phyloP scores from a whole-genome alignment of 92 coral and sea anemone species.

The Desmophyllum pertusum region DNA sequence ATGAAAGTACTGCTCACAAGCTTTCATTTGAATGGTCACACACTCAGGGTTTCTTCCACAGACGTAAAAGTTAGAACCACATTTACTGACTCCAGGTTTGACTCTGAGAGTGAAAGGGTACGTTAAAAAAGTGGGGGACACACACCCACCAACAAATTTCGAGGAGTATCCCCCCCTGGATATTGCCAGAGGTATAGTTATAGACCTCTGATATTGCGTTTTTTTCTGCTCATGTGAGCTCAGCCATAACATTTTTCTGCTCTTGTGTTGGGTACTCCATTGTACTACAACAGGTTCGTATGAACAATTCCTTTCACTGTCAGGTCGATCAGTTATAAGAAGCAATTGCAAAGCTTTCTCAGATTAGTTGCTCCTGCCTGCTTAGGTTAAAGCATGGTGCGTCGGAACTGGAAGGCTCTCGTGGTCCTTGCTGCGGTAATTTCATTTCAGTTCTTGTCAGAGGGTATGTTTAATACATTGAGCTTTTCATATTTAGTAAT shows the following conservation, averaged over 20 bases:
- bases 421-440: background rate
- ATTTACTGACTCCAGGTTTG: too few relatives aligned
- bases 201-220: too few relatives aligned
- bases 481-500: background rate
- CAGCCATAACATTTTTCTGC: background rate
- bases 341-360: background rate
- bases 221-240: background rate
- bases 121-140: too few relatives aligned
- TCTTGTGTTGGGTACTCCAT: background rate
- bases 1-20: too few relatives aligned
- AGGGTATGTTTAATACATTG: background rate
- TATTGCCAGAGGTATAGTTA: too few relatives aligned
- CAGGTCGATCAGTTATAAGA: background rate
- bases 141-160: too few relatives aligned
- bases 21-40: too few relatives aligned
- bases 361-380: background rate
- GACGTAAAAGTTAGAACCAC: too few relatives aligned
- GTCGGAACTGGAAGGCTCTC: background rate
- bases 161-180: too few relatives aligned
- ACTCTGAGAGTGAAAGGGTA: too few relatives aligned
- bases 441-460: background rate
- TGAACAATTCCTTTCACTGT: background rate
- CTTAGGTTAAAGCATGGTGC: background rate
- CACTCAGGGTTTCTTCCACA: too few relatives aligned
- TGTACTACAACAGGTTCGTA: background rate